A percentile compares a stretch with the other conserved stretches of the same genome.
phyloP scores from a whole-genome alignment of 2,888 invertebrate genomes.

The Sarcophaga rosellei region DNA sequence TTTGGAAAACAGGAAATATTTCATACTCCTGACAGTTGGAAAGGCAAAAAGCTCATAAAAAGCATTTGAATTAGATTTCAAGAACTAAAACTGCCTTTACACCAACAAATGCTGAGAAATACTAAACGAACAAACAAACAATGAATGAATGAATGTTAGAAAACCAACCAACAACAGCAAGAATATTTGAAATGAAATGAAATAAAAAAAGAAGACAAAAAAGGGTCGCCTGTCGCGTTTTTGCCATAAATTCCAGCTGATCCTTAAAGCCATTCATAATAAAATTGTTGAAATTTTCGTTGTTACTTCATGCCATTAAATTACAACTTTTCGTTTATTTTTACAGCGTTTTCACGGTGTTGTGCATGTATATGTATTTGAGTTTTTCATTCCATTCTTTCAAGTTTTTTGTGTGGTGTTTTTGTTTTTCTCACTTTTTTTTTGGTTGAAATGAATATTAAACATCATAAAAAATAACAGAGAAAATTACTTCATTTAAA shows the following conservation, averaged over 20 bases:
- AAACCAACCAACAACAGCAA: background rate
- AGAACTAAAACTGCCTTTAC: constrained; percentile 16
- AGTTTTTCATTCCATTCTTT: constrained; percentile 32
- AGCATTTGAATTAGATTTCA: constrained; percentile 45
- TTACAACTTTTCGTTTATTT: constrained; percentile 10
- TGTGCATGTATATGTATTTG: background rate
- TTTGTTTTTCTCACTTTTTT: constrained; percentile 5
- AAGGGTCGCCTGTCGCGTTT: constrained; percentile 45
- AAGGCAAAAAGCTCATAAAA: constrained; percentile 13
- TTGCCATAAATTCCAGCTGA: constrained; percentile 59
- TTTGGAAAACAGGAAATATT: background rate
- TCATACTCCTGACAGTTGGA: constrained; percentile 32
- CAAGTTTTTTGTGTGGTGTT: background rate
- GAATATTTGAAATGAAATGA: background rate
- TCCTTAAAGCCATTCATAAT: constrained; percentile 58
- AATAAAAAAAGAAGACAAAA: constrained; percentile 1
- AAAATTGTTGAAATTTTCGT: constrained; percentile 49
- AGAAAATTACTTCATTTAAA: constrained; percentile 56
- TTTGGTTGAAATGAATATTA: constrained; percentile 41
- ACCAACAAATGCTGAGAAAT: constrained; percentile 5
- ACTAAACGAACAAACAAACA: background rate
- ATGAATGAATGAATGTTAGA: background rate
- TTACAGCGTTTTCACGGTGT: constrained; percentile 16
- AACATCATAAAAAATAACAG: constrained; percentile 48
- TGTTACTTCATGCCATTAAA: constrained; percentile 17